A percentile compares a stretch with the other conserved stretches of the same genome.
Evolutionary conservation across 2,113 vertebrate species (phyloP).

Genomic region (Malurus cyaneus): DNA sequence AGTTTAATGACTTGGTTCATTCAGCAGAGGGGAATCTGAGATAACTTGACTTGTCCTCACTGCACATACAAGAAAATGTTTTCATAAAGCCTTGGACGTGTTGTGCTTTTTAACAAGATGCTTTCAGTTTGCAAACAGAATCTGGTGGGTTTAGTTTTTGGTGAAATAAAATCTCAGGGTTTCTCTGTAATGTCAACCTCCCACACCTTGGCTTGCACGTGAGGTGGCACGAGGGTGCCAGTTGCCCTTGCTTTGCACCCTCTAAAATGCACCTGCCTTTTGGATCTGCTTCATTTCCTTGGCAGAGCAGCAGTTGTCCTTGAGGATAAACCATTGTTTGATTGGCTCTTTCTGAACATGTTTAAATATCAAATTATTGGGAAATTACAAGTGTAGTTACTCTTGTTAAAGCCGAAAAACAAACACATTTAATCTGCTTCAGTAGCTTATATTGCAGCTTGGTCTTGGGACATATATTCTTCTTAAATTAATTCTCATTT

Average conservation of each 20-base stretch:
- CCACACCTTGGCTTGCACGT: not conserved
- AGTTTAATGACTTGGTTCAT: constrained; percentile 79
- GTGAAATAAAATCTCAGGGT: not conserved
- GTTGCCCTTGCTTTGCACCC: not conserved
- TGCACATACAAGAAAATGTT: constrained; percentile 73
- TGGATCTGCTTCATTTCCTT: constrained; percentile 2
- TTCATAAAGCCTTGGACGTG: constrained; percentile 72
- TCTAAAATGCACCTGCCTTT: not conserved
- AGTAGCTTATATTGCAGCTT: not conserved
- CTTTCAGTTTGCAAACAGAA: constrained; percentile 41
- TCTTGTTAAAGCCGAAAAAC: constrained; percentile 16
- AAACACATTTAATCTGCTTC: not conserved
- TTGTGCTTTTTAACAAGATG: constrained; percentile 66
- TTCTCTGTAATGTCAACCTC: not conserved
- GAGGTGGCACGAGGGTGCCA: not conserved
- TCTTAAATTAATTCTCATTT: not conserved
- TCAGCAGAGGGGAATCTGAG: constrained; percentile 63
- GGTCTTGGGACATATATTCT: not conserved
- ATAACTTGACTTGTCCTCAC: constrained; percentile 69
- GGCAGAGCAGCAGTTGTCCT: not conserved
- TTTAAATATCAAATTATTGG: constrained; percentile 28
- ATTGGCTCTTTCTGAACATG: not conserved
- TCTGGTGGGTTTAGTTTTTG: not conserved
- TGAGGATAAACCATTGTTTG: not conserved
- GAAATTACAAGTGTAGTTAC: not conserved